Evolutionary conservation across 2,888 invertebrate species (phyloP).

Genomic region (Eubasilissa splendida): DNA sequence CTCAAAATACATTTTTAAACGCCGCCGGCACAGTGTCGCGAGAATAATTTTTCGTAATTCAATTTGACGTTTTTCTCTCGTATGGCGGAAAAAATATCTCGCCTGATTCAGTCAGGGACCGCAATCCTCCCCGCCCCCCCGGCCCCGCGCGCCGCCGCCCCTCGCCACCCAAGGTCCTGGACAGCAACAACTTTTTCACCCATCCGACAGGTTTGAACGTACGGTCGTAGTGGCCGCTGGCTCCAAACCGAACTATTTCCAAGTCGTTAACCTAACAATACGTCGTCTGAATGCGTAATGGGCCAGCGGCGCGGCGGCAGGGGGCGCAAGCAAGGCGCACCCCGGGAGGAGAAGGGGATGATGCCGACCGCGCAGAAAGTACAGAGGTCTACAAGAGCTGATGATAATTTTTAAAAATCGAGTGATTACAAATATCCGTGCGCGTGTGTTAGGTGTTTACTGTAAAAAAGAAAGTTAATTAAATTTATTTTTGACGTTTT

Average conservation of each 20-base stretch:
- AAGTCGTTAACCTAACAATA: conserved; percentile 51
- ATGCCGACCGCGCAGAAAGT: neutral
- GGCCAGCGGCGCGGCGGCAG: neutral
- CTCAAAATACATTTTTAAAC: too few relatives aligned
- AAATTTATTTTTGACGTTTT: too few relatives aligned
- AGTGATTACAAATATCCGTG: too few relatives aligned
- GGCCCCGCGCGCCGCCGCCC: neutral
- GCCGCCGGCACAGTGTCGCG: neutral
- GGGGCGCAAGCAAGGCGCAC: neutral
- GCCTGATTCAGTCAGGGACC: conserved; percentile 9
- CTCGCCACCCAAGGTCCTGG: conserved; percentile 10
- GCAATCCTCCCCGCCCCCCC: conserved; percentile 8
- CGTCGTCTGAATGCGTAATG: conserved; percentile 48
- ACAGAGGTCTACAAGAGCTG: too few relatives aligned
- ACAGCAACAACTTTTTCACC: conserved; percentile 44
- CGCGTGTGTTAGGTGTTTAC: too few relatives aligned
- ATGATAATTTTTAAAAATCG: too few relatives aligned
- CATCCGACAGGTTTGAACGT: conserved; percentile 38
- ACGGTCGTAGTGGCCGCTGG: conserved; percentile 34
- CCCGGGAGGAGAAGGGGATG: neutral
- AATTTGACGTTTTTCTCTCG: neutral
- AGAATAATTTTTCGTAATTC: conserved; percentile 12
- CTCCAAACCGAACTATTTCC: conserved; percentile 40
- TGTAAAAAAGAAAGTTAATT: too few relatives aligned
- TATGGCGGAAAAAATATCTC: neutral